Conservation (phyloP, 1,140 invertebrate genomes). For the Dendrolimus kikuchii region DNA sequence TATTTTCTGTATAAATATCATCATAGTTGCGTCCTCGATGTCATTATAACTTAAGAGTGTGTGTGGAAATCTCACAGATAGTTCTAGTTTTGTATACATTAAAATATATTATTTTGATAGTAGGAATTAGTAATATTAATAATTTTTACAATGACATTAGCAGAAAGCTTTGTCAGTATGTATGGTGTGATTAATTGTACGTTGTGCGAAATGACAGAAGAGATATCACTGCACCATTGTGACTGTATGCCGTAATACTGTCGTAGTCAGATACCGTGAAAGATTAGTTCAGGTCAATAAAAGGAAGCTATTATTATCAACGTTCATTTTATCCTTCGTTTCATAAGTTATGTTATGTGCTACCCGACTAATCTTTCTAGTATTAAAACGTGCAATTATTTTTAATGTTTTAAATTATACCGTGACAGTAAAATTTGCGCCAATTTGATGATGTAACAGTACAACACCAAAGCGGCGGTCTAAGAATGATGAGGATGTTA, state of each 20-base stretch:
- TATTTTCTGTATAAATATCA: no score
- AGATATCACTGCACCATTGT: constrained; percentile 18
- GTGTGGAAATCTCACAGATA: no score
- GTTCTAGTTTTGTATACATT: neutral
- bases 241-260: constrained; percentile 16
- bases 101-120: neutral
- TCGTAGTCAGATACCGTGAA: constrained; percentile 28
- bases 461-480: no score
- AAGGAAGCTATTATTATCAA: no score
- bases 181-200: constrained; percentile 40
- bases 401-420: neutral
- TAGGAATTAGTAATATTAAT: neutral
- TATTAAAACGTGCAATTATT: neutral
- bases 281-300: constrained; percentile 14
- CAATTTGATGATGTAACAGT: no score
- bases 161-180: constrained; percentile 25
- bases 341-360: no score
- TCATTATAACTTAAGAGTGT: no score
- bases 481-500: no score
- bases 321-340: no score
- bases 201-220: constrained; percentile 30
- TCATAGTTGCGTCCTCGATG: no score
- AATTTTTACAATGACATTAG: neutral
- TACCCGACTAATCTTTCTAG: no score
- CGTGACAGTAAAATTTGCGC: neutral